Base-by-base conservation (phyloP, 2,113 vertebrate species). In the Channa argus region DNA sequence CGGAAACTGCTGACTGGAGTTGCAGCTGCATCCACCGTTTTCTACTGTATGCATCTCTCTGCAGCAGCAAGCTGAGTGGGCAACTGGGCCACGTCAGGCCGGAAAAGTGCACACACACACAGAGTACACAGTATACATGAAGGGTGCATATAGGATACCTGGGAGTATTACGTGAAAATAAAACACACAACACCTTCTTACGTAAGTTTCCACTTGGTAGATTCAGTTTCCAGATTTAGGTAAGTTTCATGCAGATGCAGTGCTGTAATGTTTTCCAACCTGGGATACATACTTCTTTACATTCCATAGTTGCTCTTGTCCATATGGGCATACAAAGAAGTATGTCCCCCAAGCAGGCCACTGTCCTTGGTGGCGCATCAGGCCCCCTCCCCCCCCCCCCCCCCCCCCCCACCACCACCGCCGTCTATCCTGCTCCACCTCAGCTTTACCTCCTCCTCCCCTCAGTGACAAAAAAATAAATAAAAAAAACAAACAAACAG, bases 311-410 rank as follows among this genome's bases (percentile, higher is more conserved):
- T 96, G 95, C 93, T 94, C 95, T 96, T 94, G 95, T 98, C 95
- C 96, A 97, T 97, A 98, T 99, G 98, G 98, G 96, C 94, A 96
- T 96, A 97, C 98, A 99, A 98, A 98, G 98, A 99, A 99, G 97
- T 97, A 98, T 97, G 97, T 98, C 84, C 85, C 96, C 97, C 98
- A 97, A 95, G 95, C 95, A 95, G 96, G 97, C 80, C 91, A 90
- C 88, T 91, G 92, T 92, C 91, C 80, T 68, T 88, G 84, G 90
- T 89, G 84, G 87, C 65, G 74, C 92, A 89, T 89, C 80, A 87
- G 84, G 77, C 71, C 66, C 63, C 44, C 33, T 24, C 5, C 8
- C 39, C 8, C 24, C 1, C 24, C n/a, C n/a, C 71, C 66, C 63
- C 44, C 33, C 34, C 5, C 8, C 39, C 8, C 24, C 1, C 24